Base-by-base conservation (phyloP, 1,140 invertebrate genomes). In the Drosophila kurseongensis region DNA sequence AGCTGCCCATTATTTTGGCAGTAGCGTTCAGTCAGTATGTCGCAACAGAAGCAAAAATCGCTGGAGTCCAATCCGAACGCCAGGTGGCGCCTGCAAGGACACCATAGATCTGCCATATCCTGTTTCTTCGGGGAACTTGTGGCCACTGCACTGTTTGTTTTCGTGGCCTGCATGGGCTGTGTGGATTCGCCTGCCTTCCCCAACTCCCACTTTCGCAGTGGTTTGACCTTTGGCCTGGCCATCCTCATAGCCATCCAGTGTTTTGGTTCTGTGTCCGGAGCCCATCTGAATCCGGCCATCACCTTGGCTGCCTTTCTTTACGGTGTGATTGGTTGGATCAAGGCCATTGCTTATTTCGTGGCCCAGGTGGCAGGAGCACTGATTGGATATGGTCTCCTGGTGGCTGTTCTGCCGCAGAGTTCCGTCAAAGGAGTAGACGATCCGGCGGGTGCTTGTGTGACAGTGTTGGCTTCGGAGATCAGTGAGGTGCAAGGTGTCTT, bases 241-340 rank as follows among this genome's bases (percentile, higher is more conserved):
- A 50, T 80, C 63, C 54, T 92, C 82, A 78, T 93, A 78, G 86
- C 91, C 90, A 93, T 95, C 62, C 93, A 97, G 94, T 94, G 94
- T 29, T 94, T 98, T 45, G 97, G 96, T 13, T 96, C 97, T 63
- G 93, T 98, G 2, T 97, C 96, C 48, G 97, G 97, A 4, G 96
- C 97, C 40, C 97, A 98, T 92, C 95, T 98, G 40, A 98, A 98
- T 93, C 97, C 97, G 0, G 97, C 97, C 0, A 96, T 98, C 0
- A 97, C 97, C 0, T 27, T 95, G 6, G 97, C 95, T 1, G 94
- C 97, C 1, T 90, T 96, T 14, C 71, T 90, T 7, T 91, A 83
- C 52, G 85, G 85, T 10, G 76, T 68, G 0, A 50, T 91, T 38
- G 94, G 95, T 16, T 82, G 97, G 8, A 91, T 94, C 7, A 93